These are phyloP conservation scores for Sminthurides aquaticus DNA, from an alignment of 2,888 invertebrate species.

Conservation along the genomic window DNA sequence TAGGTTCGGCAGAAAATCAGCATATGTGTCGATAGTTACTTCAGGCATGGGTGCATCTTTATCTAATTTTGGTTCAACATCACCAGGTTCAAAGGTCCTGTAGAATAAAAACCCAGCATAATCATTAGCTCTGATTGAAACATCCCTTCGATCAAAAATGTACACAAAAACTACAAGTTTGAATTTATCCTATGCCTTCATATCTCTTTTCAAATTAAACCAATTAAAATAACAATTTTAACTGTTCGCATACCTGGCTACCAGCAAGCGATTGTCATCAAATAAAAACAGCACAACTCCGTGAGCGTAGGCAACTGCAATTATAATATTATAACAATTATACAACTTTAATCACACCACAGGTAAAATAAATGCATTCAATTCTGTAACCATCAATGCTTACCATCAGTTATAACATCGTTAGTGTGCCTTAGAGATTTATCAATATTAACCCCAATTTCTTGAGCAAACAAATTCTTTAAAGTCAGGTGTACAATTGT, in stretches of 20 bases:
- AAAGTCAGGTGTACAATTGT: conserved; percentile 36
- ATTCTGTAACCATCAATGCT: not conserved
- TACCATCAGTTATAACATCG: conserved; percentile 35
- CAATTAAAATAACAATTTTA: too few species aligned
- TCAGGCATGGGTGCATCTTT: conserved; percentile 27
- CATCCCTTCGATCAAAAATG: too few species aligned
- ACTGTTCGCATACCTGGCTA: conserved; percentile 35
- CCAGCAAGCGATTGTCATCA: conserved; percentile 37
- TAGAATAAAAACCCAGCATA: too few species aligned
- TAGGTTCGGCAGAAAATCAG: conserved; percentile 33
- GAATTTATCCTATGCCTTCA: too few species aligned
- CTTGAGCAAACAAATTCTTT: conserved; percentile 32
- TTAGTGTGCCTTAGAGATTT: conserved; percentile 29
- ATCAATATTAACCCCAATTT: conserved; percentile 32
- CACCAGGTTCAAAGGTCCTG: not conserved
- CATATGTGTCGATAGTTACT: conserved; percentile 32
- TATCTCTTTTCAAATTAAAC: too few species aligned
- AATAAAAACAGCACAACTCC: conserved; percentile 37
- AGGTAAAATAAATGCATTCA: not conserved
- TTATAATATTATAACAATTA: conserved; percentile 2
- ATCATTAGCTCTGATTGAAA: not conserved
- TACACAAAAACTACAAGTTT: too few species aligned
- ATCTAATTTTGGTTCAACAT: not conserved
- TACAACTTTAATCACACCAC: not conserved
- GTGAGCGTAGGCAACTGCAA: conserved; percentile 35